These are phyloP conservation scores for Aythya baeri DNA, from an alignment of 2,113 vertebrate species.

Conservation along the genomic window DNA sequence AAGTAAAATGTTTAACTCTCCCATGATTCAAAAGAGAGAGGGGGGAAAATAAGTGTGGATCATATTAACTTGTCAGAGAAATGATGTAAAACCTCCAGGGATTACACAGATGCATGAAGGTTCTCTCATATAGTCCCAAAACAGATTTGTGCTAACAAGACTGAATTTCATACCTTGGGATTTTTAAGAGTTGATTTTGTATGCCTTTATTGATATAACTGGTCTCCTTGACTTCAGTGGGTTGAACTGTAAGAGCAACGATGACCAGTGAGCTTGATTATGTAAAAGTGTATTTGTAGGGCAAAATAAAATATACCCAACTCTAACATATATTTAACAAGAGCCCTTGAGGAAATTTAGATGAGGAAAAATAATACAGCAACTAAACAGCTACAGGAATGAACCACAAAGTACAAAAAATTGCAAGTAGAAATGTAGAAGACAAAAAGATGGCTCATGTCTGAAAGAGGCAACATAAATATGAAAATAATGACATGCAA, in stretches of 20 bases:
- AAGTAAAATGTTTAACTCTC: slow-evolving; percentile 9
- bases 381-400: background rate
- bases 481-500: background rate
- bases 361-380: background rate
- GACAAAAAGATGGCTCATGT: background rate
- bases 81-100: slow-evolving; percentile 24
- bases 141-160: slow-evolving; percentile 15
- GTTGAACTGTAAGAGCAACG: background rate
- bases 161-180: slow-evolving; percentile 35
- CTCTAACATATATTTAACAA: background rate
- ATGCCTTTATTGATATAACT: background rate
- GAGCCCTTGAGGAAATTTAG: background rate
- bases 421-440: background rate
- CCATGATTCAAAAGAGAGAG: background rate
- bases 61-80: slow-evolving; percentile 22
- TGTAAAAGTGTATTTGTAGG: background rate
- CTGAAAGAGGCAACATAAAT: background rate
- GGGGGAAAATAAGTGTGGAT: background rate
- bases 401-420: background rate
- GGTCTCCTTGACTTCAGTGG: background rate
- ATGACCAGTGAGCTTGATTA: background rate
- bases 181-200: background rate
- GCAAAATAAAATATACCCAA: background rate
- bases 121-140: slow-evolving; percentile 17
- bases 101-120: slow-evolving; percentile 10